A percentile compares a stretch with the other conserved stretches of the same genome.
Evolutionary conservation across 2,888 invertebrate genomes (phyloP).

Genomic region (Synanthedon myopaeformis): DNA sequence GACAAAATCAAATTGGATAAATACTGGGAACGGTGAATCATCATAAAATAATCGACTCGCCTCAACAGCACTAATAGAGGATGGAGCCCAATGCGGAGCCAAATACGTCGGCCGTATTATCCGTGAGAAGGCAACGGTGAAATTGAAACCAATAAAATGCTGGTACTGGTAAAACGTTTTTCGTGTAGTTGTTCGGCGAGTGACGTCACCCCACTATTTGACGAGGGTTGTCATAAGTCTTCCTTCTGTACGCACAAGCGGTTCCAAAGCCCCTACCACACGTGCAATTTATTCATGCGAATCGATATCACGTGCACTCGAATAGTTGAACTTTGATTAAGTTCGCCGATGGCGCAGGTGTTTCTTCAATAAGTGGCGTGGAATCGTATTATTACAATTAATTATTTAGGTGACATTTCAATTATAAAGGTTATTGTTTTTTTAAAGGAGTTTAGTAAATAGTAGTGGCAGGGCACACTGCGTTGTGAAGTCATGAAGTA

Average conservation of each 20-base stretch:
- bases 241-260: conserved; percentile 25
- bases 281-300: background rate
- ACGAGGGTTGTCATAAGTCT: conserved; percentile 68
- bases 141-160: conserved; percentile 68
- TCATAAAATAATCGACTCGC: conserved; percentile 6
- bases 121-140: conserved; percentile 47
- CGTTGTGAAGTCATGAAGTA: too few relatives aligned
- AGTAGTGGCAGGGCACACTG: too few relatives aligned
- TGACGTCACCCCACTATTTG: conserved; percentile 36
- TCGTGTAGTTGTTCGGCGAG: conserved; percentile 34
- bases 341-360: too few relatives aligned
- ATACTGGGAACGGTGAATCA: conserved; percentile 4
- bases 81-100: conserved; percentile 13
- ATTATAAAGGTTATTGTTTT: too few relatives aligned
- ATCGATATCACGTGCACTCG: background rate
- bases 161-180: conserved; percentile 56
- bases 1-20: background rate
- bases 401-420: too few relatives aligned
- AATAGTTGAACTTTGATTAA: too few relatives aligned
- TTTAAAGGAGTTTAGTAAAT: too few relatives aligned
- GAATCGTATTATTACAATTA: too few relatives aligned
- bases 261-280: background rate
- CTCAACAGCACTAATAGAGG: conserved; percentile 26
- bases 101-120: conserved; percentile 32
- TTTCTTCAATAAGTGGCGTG: too few relatives aligned